Evolutionary conservation across 1,140 invertebrate species (phyloP).

Genomic region (Physella acuta): DNA sequence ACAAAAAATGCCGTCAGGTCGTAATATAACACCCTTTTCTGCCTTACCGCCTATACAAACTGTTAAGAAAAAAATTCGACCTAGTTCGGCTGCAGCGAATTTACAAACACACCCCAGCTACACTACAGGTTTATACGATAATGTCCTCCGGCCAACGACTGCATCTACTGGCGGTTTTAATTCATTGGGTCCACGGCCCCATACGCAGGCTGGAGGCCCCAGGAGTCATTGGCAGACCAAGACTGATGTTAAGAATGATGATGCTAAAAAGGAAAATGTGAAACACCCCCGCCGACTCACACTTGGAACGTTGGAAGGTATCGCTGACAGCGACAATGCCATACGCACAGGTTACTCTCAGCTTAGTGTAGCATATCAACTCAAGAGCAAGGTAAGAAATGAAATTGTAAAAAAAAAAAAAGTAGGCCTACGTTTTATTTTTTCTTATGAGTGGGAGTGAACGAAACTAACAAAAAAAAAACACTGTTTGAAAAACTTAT

Average conservation of each 20-base stretch:
- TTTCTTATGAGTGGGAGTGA: too few relatives aligned
- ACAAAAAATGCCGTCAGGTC: not conserved
- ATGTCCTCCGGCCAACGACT: constrained; percentile 44
- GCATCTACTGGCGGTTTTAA: constrained; percentile 30
- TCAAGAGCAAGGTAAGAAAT: constrained; percentile 45
- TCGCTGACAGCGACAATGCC: constrained; percentile 35
- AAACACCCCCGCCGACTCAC: constrained; percentile 41
- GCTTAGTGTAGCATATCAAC: constrained; percentile 30
- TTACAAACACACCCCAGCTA: constrained; percentile 50
- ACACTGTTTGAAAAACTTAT: too few relatives aligned
- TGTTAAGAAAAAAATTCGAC: constrained; percentile 44
- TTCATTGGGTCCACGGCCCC: constrained; percentile 33
- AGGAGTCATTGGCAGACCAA: constrained; percentile 26
- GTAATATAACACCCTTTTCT: not conserved
- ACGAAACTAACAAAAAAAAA: too few relatives aligned
- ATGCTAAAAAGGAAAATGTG: constrained; percentile 31
- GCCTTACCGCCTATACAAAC: constrained; percentile 32
- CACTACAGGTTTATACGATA: constrained; percentile 42
- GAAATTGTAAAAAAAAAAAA: too few relatives aligned
- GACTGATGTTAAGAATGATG: constrained; percentile 17
- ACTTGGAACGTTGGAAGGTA: constrained; percentile 39
- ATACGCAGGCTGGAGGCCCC: constrained; percentile 38
- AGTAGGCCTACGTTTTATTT: too few relatives aligned
- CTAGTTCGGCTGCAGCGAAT: constrained; percentile 51
- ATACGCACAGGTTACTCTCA: constrained; percentile 33